A percentile compares a stretch with the other conserved stretches of the same genome.
Conservation (phyloP, 2,113 vertebrate species). For the Podarcis cretensis region DNA sequence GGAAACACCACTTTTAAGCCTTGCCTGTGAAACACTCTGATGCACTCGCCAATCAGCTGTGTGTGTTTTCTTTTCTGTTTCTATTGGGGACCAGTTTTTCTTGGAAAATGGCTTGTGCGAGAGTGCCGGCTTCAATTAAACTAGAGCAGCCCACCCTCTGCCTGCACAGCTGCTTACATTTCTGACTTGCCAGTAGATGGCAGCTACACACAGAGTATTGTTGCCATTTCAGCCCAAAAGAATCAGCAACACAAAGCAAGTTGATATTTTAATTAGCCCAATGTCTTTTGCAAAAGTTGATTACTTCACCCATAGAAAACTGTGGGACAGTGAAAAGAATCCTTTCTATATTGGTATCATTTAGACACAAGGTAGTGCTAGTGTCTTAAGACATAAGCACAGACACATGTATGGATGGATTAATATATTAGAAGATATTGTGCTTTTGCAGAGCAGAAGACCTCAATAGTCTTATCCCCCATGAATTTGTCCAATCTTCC, state of each 20-base stretch:
- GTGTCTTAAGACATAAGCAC: not conserved
- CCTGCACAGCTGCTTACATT: not conserved
- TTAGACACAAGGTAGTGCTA: not conserved
- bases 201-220: not conserved
- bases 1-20: not conserved
- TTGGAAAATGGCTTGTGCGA: not conserved
- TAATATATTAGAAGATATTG: not conserved
- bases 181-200: constrained; percentile 29
- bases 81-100: not conserved
- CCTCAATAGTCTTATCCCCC: not conserved
- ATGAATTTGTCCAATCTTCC: no score
- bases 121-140: not conserved
- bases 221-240: not conserved
- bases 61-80: not conserved
- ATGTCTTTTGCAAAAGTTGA: not conserved
- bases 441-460: not conserved
- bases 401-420: not conserved
- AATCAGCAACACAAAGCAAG: not conserved
- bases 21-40: not conserved
- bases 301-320: not conserved
- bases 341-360: not conserved
- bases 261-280: not conserved
- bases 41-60: not conserved
- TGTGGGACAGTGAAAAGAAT: not conserved
- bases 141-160: no score